Percentiles rank a stretch among this genome's conserved stretches.
These are phyloP conservation scores for Pangasius djambal DNA, from an alignment of 2,797 vertebrate genomes.

Conservation along the genomic window DNA sequence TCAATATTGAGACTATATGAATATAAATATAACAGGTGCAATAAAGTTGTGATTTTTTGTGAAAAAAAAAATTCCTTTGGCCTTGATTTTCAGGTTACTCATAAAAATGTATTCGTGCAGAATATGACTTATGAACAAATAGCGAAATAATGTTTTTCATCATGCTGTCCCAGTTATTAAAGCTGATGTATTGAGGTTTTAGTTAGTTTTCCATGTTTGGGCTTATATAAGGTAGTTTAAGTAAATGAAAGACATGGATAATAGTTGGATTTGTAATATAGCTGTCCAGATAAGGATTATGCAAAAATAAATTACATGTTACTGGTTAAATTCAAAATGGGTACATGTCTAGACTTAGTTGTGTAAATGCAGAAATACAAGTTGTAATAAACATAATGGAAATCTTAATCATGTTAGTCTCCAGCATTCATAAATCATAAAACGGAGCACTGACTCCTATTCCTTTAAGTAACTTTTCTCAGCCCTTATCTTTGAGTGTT, in stretches of 20 bases:
- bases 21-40: slow-evolving; percentile 74
- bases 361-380: neutral
- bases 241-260: neutral
- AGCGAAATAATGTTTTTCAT: neutral
- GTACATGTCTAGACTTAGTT: neutral
- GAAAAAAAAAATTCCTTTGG: slow-evolving; percentile 45
- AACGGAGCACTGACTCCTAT: neutral
- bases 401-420: neutral
- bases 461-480: neutral
- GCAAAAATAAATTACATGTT: neutral
- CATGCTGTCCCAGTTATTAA: neutral
- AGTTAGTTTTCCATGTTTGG: neutral
- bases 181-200: neutral
- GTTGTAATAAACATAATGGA: slow-evolving; percentile 7
- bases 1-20: slow-evolving; percentile 72
- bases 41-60: slow-evolving; percentile 82
- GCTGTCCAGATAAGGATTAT: neutral
- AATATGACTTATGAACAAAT: neutral
- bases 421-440: neutral
- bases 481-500: neutral
- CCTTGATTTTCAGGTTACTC: neutral
- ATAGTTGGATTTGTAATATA: neutral
- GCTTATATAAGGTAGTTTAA: neutral
- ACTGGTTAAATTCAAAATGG: neutral
- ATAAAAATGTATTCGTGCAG: neutral